Percentiles rank a stretch among this genome's conserved stretches.
phyloP scores from a whole-genome alignment of 1,140 invertebrate genomes.

The Hesperophylax magnus region DNA sequence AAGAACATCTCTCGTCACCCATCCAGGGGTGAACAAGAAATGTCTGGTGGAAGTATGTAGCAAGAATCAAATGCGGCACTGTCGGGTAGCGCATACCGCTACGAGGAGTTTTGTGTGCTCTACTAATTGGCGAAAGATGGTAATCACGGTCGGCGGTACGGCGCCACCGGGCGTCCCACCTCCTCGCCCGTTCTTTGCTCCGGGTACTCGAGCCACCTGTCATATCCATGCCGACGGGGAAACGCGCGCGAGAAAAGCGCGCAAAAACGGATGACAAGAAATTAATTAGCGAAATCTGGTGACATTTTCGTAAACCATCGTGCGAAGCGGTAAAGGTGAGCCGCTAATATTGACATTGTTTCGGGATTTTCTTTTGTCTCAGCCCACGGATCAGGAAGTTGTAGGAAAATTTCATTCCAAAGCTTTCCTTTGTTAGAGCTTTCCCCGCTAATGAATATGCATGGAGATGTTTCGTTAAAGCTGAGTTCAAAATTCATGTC shows the following conservation, averaged over 20 bases:
- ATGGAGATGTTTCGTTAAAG: too few relatives aligned
- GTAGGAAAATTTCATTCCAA: neutral
- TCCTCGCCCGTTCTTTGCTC: conserved; percentile 51
- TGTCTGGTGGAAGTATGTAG: neutral
- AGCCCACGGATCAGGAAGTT: conserved; percentile 3
- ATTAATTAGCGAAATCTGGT: conserved; percentile 65
- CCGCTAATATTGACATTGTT: conserved; percentile 43
- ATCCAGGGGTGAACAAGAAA: neutral
- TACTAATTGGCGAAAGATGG: conserved; percentile 73
- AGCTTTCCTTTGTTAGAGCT: neutral
- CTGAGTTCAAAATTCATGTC: too few relatives aligned
- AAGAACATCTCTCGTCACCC: conserved; percentile 7
- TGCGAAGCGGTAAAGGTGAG: conserved; percentile 36
- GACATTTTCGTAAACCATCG: conserved; percentile 28
- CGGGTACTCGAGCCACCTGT: conserved; percentile 38
- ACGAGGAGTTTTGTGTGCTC: conserved; percentile 73
- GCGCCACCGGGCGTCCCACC: conserved; percentile 60
- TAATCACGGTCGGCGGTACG: conserved; percentile 65
- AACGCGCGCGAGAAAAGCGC: conserved; percentile 52
- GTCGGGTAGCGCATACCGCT: conserved; percentile 65
- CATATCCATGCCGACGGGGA: conserved; percentile 46
- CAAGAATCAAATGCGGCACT: conserved; percentile 2
- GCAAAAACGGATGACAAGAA: conserved; percentile 73
- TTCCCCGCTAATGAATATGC: too few relatives aligned
- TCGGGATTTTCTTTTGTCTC: conserved; percentile 35